A percentile compares a stretch with the other conserved stretches of the same genome.
These are phyloP conservation scores for Tichodroma muraria DNA, from an alignment of 2,113 vertebrate species.

Conservation along the genomic window DNA sequence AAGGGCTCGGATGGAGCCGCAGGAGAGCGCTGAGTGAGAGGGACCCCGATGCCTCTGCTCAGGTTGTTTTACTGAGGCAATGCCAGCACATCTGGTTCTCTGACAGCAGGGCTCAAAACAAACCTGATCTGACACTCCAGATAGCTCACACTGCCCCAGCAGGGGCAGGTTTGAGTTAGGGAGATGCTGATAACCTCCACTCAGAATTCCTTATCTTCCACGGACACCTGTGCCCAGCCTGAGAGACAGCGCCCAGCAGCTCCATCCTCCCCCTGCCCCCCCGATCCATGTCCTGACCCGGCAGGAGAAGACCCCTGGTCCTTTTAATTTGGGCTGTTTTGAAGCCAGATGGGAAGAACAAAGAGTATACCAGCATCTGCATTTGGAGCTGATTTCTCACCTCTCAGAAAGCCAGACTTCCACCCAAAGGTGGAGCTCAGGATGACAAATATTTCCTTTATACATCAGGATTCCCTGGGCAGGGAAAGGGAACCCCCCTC, in stretches of 20 bases:
- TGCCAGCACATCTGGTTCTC: constrained; percentile 3
- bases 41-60: background rate
- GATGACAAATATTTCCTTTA: background rate
- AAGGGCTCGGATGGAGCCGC: background rate
- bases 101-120: constrained; percentile 8
- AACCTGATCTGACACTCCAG: background rate
- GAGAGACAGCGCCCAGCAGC: accelerated
- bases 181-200: background rate
- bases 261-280: background rate
- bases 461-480: background rate
- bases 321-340: background rate
- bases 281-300: background rate
- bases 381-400: background rate
- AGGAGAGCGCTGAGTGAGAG: background rate
- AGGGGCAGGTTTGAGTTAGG: background rate
- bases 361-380: background rate
- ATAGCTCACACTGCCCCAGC: background rate
- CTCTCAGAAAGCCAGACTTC: background rate
- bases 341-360: background rate
- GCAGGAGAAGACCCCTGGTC: background rate
- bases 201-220: background rate
- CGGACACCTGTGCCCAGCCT: background rate
- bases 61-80: background rate
- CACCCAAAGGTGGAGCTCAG: background rate
- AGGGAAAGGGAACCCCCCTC: background rate